phyloP scores from a whole-genome alignment of 2,113 vertebrate species.

The Acanthochromis polyacanthus region DNA sequence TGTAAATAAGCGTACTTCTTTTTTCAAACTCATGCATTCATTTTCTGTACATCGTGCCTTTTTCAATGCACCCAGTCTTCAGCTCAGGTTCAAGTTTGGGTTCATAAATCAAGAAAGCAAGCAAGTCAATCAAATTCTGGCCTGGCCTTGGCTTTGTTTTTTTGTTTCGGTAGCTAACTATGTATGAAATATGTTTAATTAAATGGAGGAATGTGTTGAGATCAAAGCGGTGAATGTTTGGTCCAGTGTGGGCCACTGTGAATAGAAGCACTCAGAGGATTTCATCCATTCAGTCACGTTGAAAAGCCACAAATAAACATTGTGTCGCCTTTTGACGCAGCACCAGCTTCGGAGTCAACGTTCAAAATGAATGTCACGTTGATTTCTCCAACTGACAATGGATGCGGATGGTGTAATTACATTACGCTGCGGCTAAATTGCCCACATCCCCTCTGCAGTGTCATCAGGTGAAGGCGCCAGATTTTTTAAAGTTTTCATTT shows the following conservation, averaged over 20 bases:
- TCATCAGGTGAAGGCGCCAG: neutral
- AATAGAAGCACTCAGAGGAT: neutral
- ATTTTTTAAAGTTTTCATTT: constrained; percentile 14
- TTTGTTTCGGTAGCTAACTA: neutral
- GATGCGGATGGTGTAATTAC: neutral
- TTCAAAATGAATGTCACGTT: neutral
- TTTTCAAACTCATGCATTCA: too few species aligned
- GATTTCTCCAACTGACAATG: neutral
- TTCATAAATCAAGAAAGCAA: neutral
- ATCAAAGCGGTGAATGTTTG: neutral
- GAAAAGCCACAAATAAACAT: neutral
- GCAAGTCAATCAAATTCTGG: neutral
- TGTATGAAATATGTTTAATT: neutral
- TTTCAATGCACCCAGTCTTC: too few species aligned
- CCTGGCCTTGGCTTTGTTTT: neutral
- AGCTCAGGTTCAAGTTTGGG: neutral
- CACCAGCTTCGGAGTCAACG: neutral
- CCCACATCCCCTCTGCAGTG: neutral
- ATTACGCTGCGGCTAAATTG: neutral
- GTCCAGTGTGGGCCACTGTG: neutral
- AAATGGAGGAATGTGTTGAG: neutral
- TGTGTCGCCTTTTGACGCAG: neutral
- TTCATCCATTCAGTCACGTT: neutral
- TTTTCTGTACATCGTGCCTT: too few species aligned
- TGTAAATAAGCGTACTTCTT: too few species aligned